Base-by-base conservation (phyloP, 2,888 invertebrate genomes). In the Lithophane leautieri region DNA sequence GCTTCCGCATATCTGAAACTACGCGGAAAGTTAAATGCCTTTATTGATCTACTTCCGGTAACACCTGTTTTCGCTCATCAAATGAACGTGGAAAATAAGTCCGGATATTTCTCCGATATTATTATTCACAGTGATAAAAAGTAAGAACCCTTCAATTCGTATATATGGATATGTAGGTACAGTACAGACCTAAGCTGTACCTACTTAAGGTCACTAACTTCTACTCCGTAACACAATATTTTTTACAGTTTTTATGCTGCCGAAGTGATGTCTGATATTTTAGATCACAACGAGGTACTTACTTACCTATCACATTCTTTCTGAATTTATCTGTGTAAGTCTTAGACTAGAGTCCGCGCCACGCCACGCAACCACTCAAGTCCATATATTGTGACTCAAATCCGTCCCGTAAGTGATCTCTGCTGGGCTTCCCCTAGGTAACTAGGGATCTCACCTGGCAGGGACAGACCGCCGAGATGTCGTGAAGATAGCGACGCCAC, bases 41-140 rank as follows among this genome's bases (percentile, higher is more conserved):
- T 88, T 63, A 91, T 96, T 25, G 97, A 97, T 87, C 90, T 97
- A 62, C 93, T 97, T 70, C 97, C 97, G 7, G 97, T 97, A 47
- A 97, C 97, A 16, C 97, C 97, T 19, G 95, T 97, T 22, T 97
- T 97, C 88, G 93, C 94, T 16, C 97, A 97, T 88, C 95, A 96
- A 78, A 96, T 96, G 94, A 97, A 97, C 85, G 93, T 94, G 28
- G 95, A 95, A 70, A 96, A 97, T 83, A 93, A 93, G 72, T 95
- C 96, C 40, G 97, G 97, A 82, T 97, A 97, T 91, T 97, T 97
- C 91, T 96, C 97, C 1, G 97, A 97, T 87, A 92, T 97, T 75
- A 97, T 97, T 61, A 95, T 97, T 75, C 97, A 97, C 86, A 93
- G 94, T 62, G 97, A 97, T 89, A 96, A 97, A 90, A 96, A 94